Conservation (phyloP, 2,113 vertebrate species). For the Xenus cinereus region DNA sequence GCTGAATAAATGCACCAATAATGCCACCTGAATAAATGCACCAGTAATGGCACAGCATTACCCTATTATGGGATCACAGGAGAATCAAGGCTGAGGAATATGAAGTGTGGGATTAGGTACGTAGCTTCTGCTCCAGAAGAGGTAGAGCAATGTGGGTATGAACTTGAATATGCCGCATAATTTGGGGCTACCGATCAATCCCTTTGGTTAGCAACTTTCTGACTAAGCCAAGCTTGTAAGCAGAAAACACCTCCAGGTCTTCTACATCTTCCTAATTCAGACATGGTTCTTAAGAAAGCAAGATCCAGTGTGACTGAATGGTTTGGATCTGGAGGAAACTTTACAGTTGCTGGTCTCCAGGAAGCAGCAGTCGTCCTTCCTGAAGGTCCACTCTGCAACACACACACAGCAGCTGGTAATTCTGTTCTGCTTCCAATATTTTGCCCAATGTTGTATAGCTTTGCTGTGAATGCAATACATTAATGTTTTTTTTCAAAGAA, state of each 20-base stretch:
- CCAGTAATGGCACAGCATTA: background rate
- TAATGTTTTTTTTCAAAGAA: background rate
- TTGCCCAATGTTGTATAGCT: background rate
- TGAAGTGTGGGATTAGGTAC: background rate
- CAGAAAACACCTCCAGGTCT: background rate
- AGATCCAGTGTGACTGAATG: background rate
- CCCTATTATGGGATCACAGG: background rate
- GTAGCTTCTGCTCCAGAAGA: background rate
- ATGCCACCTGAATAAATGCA: background rate
- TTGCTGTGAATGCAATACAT: background rate
- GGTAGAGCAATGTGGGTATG: background rate
- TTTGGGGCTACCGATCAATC: background rate
- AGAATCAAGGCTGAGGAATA: background rate
- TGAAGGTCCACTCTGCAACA: background rate
- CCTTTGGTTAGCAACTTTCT: background rate
- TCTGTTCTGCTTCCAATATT: background rate
- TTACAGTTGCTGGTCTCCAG: background rate
- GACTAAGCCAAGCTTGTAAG: background rate
- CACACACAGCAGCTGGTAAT: background rate
- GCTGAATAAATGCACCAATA: background rate
- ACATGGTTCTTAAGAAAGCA: background rate
- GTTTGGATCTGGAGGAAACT: background rate
- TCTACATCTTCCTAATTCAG: background rate
- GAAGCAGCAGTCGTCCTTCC: rapidly evolving
- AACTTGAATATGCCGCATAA: background rate